Percentiles rank a stretch among this genome's conserved stretches.
phyloP scores from a whole-genome alignment of 2,113 vertebrate species.

The Hippocampus guttulatus region DNA sequence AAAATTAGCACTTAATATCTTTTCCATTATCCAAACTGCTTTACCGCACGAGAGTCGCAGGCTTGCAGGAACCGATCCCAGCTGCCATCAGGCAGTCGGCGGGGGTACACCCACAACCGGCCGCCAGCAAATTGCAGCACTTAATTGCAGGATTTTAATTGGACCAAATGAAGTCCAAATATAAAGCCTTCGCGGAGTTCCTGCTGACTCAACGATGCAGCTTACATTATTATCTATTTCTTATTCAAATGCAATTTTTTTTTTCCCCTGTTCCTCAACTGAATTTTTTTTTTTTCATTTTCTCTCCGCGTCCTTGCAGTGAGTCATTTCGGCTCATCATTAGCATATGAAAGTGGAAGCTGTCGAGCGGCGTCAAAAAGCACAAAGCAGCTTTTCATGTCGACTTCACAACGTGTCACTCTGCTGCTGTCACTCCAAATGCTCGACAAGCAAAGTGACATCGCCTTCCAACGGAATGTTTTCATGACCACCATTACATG shows the following conservation, averaged over 20 bases:
- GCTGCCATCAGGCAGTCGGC: too few species aligned
- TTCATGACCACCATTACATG: neutral
- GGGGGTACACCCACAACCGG: too few species aligned
- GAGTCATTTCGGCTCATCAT: neutral
- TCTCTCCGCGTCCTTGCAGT: neutral
- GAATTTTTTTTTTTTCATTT: neutral
- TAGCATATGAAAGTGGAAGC: conserved; percentile 6
- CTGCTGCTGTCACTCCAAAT: neutral
- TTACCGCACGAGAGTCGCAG: too few species aligned
- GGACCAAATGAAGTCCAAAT: too few species aligned
- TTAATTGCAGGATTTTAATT: too few species aligned
- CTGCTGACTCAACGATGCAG: neutral
- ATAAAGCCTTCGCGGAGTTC: neutral
- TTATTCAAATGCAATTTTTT: neutral
- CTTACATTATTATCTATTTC: neutral
- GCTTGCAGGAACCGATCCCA: too few species aligned
- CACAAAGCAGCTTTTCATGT: neutral
- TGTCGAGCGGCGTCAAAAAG: conserved; percentile 3
- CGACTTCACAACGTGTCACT: neutral
- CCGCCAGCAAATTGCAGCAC: too few species aligned
- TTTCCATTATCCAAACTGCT: too few species aligned
- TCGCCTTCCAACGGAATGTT: neutral
- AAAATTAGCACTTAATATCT: too few species aligned
- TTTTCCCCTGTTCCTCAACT: neutral
- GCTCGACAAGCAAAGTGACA: neutral